A percentile compares a stretch with the other conserved stretches of the same genome.
Evolutionary conservation across 2,113 vertebrate genomes (phyloP).

Genomic region (Atractosteus spatula): DNA sequence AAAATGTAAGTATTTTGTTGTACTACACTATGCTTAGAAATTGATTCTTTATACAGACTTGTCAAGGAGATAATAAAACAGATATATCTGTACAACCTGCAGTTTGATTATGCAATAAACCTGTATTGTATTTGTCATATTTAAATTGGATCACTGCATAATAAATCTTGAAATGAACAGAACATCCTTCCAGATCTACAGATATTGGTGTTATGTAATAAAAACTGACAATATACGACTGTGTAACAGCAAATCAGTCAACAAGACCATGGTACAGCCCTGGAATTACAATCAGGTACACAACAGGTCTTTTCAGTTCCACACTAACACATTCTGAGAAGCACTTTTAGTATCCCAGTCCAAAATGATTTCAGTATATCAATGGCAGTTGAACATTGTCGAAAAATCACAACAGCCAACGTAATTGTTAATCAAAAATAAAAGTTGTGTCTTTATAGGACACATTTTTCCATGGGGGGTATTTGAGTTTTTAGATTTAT

Average conservation of each 20-base stretch:
- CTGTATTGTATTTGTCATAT: conserved; percentile 38
- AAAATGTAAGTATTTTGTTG: too few species aligned
- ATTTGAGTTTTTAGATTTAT: too few species aligned
- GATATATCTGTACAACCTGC: conserved; percentile 6
- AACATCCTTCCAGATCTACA: neutral
- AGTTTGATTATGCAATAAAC: conserved; percentile 37
- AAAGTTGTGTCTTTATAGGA: too few species aligned
- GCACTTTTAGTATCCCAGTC: too few species aligned
- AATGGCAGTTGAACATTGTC: too few species aligned
- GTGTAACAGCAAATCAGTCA: neutral
- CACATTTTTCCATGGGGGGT: too few species aligned
- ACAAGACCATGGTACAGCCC: neutral
- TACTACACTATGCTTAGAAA: too few species aligned
- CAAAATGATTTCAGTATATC: too few species aligned
- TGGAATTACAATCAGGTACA: neutral
- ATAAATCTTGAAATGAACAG: neutral
- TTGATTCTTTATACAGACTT: conserved; percentile 7
- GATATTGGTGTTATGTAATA: neutral
- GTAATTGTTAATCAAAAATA: too few species aligned
- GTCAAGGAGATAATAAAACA: conserved; percentile 15
- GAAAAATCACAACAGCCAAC: too few species aligned
- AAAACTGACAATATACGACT: neutral
- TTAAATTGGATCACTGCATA: conserved; percentile 34
- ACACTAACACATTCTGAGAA: neutral
- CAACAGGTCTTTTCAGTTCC: neutral